Base-by-base conservation (phyloP, 2,113 vertebrate genomes). In the Chloroceryle aenea region DNA sequence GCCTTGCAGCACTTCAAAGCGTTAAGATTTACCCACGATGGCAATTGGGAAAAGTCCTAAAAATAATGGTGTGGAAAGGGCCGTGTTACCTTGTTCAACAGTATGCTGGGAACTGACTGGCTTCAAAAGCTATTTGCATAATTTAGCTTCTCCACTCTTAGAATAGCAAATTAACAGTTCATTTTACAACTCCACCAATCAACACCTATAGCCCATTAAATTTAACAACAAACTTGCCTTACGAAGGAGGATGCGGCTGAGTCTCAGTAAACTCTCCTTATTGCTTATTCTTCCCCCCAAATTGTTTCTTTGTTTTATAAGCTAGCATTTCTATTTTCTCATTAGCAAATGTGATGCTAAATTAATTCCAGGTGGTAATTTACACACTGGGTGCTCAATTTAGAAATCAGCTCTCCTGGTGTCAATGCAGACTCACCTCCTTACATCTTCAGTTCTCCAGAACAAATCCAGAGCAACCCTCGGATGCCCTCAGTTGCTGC, bases 131-230 rank as follows among this genome's bases (percentile, higher is more conserved):
- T 95, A 96, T 98, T 98, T 98, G 96, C 98, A 97, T 98, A 98
- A 90, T 97, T 94, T 87, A 87, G 91, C 91, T 94, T 93, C 97
- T 94, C 89, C 89, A 42, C 94, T 96, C 93, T 95, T 97, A 92
- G 90, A 98, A 97, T 67, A 97, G 96, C 95, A 97, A 98, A 98
- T 98, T 98, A 98, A 98, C 96, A 97, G 97, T 97, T 98, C 97
- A 95, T 98, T 98, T 98, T 98, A 97, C 2, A 26, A 95, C 94
- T 96, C 92, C 62, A 96, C 98, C 97, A 98, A 98, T 98, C 98
- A 98, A 96, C 97, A 97, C 96, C 97, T 95, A 95, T 94, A 97
- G 96, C 95, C 96, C 96, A 97, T 98, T 98, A 98, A 97, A 97
- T 98, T 94, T 98, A 96, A 98, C 97, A 98, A 93, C 97, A 97